Evolutionary conservation across 1,140 invertebrate species (phyloP).

Genomic region (Drosophila truncata): DNA sequence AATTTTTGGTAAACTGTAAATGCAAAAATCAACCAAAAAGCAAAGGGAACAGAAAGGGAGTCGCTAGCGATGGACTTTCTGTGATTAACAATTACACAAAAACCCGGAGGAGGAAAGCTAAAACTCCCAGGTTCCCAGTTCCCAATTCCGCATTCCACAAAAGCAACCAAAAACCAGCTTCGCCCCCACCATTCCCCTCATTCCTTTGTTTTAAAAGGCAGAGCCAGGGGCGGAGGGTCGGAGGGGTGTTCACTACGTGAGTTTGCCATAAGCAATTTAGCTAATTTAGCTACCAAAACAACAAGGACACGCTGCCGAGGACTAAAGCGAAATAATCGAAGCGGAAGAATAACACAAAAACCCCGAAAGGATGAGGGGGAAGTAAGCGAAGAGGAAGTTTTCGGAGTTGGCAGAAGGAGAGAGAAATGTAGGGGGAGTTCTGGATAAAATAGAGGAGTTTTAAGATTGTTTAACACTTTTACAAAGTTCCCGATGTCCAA

Average conservation of each 20-base stretch:
- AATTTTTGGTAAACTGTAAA: constrained; percentile 24
- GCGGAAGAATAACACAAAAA: constrained; percentile 63
- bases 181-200: neutral
- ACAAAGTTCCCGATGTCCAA: neutral
- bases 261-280: constrained; percentile 82
- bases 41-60: neutral
- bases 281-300: constrained; percentile 66
- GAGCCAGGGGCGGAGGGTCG: neutral
- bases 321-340: constrained; percentile 72
- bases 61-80: constrained; percentile 31
- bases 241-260: constrained; percentile 55
- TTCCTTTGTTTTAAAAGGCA: neutral
- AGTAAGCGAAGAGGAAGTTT: neutral
- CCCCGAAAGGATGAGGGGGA: constrained; percentile 7
- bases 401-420: neutral
- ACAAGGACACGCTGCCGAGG: constrained; percentile 49
- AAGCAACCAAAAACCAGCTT: neutral
- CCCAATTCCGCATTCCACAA: neutral
- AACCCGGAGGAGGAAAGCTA: constrained; percentile 34
- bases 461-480: neutral
- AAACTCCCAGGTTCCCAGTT: constrained; percentile 5
- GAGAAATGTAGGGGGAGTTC: neutral
- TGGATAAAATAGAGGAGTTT: neutral
- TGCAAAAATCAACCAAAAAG: constrained; percentile 16
- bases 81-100: constrained; percentile 80